These are phyloP conservation scores for Mormyrops attenuatus DNA, from an alignment of 2,797 vertebrate genomes.

Conservation along the genomic window DNA sequence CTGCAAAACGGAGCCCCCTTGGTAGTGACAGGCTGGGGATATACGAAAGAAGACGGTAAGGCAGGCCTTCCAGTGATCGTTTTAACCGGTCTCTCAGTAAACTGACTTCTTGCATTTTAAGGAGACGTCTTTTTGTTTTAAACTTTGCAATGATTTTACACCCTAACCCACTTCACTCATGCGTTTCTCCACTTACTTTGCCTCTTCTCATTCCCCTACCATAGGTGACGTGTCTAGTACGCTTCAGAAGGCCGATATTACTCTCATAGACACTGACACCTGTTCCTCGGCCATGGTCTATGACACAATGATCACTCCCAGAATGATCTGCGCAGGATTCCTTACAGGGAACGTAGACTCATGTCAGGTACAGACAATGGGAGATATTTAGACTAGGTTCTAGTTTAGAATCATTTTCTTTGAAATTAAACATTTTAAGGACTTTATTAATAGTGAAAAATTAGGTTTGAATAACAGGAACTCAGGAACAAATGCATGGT, in stretches of 20 bases:
- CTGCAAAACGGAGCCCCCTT: background rate
- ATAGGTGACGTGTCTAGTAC: conserved; percentile 55
- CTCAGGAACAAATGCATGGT: background rate
- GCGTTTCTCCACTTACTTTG: background rate
- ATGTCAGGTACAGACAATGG: conserved; percentile 73
- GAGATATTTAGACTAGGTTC: background rate
- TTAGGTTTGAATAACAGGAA: background rate
- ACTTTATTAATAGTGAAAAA: background rate
- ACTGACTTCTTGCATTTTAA: background rate
- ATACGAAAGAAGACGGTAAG: background rate
- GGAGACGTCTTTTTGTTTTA: background rate
- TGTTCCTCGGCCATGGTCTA: conserved; percentile 69
- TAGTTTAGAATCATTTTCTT: background rate
- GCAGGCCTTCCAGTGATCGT: background rate
- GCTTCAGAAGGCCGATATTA: conserved; percentile 69
- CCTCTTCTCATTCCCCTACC: background rate
- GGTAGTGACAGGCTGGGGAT: conserved; percentile 6
- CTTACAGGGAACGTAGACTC: conserved; percentile 69
- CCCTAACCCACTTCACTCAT: background rate
- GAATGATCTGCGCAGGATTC: conserved; percentile 81
- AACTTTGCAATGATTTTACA: background rate
- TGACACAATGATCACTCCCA: conserved; percentile 54
- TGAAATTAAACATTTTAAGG: background rate
- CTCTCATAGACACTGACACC: conserved; percentile 50
- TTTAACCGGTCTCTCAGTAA: background rate